These are phyloP conservation scores for Oreochromis tanganicae DNA, from an alignment of 2,113 vertebrate genomes.

Conservation along the genomic window DNA sequence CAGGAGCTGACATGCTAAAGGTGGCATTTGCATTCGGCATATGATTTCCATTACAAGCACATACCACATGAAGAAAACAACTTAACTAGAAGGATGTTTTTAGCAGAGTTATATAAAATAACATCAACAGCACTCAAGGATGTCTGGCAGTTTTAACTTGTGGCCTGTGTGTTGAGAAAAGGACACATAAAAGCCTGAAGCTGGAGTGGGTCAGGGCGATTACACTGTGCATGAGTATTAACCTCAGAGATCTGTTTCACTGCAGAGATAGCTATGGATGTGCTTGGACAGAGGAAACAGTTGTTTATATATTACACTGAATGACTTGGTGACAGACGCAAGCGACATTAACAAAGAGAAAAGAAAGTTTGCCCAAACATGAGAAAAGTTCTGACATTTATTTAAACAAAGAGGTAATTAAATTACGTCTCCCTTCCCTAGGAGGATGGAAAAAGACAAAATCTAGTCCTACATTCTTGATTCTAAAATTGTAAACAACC, in stretches of 20 bases:
- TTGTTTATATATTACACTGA: slow-evolving; percentile 16
- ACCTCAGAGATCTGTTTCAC: slow-evolving; percentile 19
- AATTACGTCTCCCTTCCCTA: not conserved
- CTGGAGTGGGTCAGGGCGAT: not conserved
- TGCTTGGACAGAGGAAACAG: slow-evolving; percentile 13
- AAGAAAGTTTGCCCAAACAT: not conserved
- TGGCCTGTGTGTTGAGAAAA: not conserved
- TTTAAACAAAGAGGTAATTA: not conserved
- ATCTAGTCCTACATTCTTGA: not conserved
- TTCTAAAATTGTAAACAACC: slow-evolving; percentile 13
- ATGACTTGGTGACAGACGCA: not conserved
- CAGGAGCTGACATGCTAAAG: slow-evolving; percentile 11
- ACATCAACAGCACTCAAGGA: not conserved
- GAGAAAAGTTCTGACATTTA: slow-evolving; percentile 7
- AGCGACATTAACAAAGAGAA: not conserved
- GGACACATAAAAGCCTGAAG: not conserved
- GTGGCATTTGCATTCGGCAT: slow-evolving; percentile 32
- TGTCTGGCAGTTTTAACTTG: not conserved
- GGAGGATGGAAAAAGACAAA: not conserved
- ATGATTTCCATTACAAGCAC: slow-evolving; percentile 49
- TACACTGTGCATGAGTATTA: slow-evolving; percentile 12
- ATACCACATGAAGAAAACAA: slow-evolving; percentile 34
- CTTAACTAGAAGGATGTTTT: not conserved
- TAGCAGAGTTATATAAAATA: not conserved
- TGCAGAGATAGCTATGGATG: slow-evolving; percentile 5